Base-by-base conservation (phyloP, 2,888 invertebrate genomes). In the Sussaba pulchella region DNA sequence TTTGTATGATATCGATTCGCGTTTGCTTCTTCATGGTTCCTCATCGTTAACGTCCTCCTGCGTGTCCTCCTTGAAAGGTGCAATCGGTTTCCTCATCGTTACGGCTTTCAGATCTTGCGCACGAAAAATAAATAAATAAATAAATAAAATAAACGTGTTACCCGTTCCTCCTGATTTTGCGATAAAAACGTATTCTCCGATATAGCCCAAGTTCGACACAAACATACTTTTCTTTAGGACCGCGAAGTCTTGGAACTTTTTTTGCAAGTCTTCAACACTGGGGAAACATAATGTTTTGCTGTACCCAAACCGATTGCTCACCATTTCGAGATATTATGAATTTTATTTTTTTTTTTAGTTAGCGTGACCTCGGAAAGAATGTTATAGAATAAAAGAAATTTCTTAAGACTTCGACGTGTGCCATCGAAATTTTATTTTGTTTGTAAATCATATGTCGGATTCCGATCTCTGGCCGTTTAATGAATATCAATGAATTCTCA, bases 1-100 rank as follows among this genome's bases (percentile, higher is more conserved):
- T 73, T 80, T 77, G 73, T 80, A 77, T 63, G 66, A 73, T 80
- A 82, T 80, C 70, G 76, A 78, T 82, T 79, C 71, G 69, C 43
- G 73, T 61, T 71, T 54, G 73, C 47, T 57, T 66, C 43, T 71
- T 71, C 75, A 71, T 71, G 50, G 47, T 47, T 73, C 74, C 73
- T 71, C 78, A 45, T 77, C 69, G 67, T 64, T 71, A 57, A 24
- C 24, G 52, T 74, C 54, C 45, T 36, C 43, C 21, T 36, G 14
- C 71, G 50, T 63, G 54, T 52, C 47, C 39, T 52, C 59, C 36
- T 74, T 57, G 43, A 45, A 26, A 52, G 9, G 17, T 14, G 31
- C 41, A 41, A 54, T 63, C 73, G 31, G 3, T 50, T 59, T 41
- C 6, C 41, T 79, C 82, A 78, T 77, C 79, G 74, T 80, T 82